Evolutionary conservation across 2,113 vertebrate species (phyloP).

Genomic region (Trogon melanurus): DNA sequence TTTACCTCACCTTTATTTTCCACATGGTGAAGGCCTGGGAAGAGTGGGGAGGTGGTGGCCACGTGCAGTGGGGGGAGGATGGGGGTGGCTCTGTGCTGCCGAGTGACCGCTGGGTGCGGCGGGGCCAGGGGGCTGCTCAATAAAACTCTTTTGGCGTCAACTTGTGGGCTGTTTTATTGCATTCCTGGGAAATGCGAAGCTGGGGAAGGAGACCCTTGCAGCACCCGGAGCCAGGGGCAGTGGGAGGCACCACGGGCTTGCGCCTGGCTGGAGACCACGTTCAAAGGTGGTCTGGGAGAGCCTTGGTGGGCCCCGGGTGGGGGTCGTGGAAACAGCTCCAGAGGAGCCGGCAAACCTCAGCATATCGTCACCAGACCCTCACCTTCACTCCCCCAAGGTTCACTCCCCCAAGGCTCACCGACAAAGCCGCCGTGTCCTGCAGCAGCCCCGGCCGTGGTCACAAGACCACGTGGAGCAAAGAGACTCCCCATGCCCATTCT

Average conservation of each 20-base stretch:
- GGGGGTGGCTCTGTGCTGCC: neutral
- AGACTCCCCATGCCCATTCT: neutral
- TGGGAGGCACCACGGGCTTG: accelerated
- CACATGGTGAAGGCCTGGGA: accelerated
- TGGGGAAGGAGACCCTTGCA: neutral
- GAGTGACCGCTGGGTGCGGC: accelerated
- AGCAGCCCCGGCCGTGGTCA: accelerated
- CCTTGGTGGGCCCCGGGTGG: neutral
- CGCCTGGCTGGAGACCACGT: accelerated
- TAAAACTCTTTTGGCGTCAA: neutral
- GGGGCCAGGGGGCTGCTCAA: neutral
- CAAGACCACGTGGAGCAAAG: accelerated
- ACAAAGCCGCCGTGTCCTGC: neutral
- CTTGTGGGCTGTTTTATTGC: neutral
- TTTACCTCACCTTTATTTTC: neutral
- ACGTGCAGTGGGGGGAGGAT: accelerated
- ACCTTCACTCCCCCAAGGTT: neutral
- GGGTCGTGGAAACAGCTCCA: neutral
- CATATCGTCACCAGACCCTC: accelerated
- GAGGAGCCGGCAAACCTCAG: neutral
- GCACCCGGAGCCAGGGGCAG: accelerated
- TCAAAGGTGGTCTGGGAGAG: neutral
- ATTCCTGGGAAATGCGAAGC: neutral
- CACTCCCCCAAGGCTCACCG: neutral
- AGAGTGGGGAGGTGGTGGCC: neutral